Conservation (phyloP, 2,888 invertebrate genomes). For the Biston stratarius region DNA sequence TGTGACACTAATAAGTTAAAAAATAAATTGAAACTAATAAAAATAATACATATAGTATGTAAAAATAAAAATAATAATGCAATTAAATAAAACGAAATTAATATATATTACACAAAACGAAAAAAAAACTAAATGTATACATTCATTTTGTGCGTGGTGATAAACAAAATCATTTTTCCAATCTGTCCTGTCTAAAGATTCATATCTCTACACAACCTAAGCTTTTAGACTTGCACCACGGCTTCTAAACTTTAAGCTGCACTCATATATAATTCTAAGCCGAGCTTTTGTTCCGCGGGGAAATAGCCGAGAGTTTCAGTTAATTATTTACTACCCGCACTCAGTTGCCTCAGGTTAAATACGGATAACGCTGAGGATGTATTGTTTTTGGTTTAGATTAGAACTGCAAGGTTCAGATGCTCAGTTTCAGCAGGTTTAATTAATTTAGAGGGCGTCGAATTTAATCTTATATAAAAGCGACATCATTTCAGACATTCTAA, state of each 20-base stretch:
- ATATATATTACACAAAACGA: too few relatives aligned
- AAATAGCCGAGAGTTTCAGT: constrained; percentile 81
- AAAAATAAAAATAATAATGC: too few relatives aligned
- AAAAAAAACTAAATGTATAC: too few relatives aligned
- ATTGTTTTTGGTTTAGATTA: constrained; percentile 44
- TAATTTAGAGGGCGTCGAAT: not conserved
- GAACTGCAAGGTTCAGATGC: not conserved
- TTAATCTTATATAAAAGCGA: too few relatives aligned
- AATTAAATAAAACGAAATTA: too few relatives aligned
- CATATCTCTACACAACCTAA: constrained; percentile 60
- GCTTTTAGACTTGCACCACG: constrained; percentile 85
- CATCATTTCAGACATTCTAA: too few relatives aligned
- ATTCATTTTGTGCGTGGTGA: too few relatives aligned
- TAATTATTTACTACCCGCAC: constrained; percentile 76
- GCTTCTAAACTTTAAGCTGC: constrained; percentile 86
- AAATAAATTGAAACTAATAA: too few relatives aligned
- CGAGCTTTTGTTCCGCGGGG: constrained; percentile 83
- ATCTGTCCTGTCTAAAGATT: constrained; percentile 57
- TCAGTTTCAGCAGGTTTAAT: not conserved
- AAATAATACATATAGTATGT: too few relatives aligned
- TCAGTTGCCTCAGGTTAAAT: constrained; percentile 69
- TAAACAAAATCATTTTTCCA: too few relatives aligned
- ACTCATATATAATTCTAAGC: constrained; percentile 85
- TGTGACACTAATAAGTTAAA: too few relatives aligned
- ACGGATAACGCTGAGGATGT: constrained; percentile 40